Conservation (phyloP, 1,140 invertebrate genomes). For the Philaenus spumarius region DNA sequence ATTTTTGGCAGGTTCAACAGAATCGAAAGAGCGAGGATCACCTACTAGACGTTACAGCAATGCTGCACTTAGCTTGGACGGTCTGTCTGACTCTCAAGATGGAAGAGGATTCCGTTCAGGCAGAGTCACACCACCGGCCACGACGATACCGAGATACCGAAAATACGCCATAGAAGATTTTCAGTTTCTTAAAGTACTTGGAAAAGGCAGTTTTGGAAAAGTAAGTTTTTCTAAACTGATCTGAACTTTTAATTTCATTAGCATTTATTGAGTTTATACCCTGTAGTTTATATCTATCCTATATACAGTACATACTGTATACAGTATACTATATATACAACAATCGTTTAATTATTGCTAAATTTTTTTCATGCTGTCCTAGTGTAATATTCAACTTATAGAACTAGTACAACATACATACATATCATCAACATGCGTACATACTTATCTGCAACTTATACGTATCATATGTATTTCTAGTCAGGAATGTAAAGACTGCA, state of each 20-base stretch:
- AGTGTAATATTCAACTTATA: no score
- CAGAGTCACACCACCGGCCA: conserved; percentile 72
- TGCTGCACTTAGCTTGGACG: conserved; percentile 19
- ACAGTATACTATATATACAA: not conserved
- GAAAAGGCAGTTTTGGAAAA: conserved; percentile 96
- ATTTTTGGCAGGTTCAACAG: conserved; percentile 18
- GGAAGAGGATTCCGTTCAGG: conserved; percentile 35
- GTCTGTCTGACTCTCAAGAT: not conserved
- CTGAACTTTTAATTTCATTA: not conserved
- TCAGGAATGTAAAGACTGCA: no score
- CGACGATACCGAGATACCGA: conserved; percentile 76
- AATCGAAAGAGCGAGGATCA: conserved; percentile 19
- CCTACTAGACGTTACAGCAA: conserved; percentile 24
- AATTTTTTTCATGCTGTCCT: no score
- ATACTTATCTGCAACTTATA: no score
- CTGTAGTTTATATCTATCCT: not conserved
- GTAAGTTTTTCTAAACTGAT: conserved; percentile 42
- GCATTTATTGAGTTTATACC: not conserved
- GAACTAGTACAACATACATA: no score
- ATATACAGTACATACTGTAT: not conserved
- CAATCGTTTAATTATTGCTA: no score
- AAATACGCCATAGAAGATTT: conserved; percentile 88
- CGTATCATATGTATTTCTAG: no score
- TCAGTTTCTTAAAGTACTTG: conserved; percentile 88
- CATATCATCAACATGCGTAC: no score